A percentile compares a stretch with the other conserved stretches of the same genome.
phyloP scores from a whole-genome alignment of 2,113 vertebrate genomes.

The Erpornis zantholeuca region DNA sequence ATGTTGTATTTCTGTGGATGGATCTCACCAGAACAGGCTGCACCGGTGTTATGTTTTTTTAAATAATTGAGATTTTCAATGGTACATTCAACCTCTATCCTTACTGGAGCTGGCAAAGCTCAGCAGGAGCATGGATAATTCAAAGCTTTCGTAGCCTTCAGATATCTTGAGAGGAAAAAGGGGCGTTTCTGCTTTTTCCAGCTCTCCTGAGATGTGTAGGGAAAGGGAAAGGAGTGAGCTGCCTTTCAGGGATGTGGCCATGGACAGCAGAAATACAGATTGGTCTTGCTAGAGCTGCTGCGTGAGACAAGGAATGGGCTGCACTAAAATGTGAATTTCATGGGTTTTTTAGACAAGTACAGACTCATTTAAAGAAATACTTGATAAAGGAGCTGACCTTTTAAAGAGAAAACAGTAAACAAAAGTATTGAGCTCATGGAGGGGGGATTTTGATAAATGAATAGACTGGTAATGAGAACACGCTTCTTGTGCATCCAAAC shows the following conservation, averaged over 20 bases:
- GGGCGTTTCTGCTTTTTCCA: background rate
- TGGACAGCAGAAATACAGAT: background rate
- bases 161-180: background rate
- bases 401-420: background rate
- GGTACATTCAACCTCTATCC: background rate
- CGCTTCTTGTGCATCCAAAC: background rate
- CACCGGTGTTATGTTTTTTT: background rate
- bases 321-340: background rate
- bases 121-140: conserved; percentile 38
- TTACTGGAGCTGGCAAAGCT: background rate
- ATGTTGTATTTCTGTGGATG: background rate
- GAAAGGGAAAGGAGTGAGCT: background rate
- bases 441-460: background rate
- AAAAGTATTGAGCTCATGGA: background rate
- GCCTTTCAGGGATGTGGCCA: background rate
- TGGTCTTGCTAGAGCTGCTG: background rate
- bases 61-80: background rate
- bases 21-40: background rate
- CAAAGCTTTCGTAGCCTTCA: conserved; percentile 19
- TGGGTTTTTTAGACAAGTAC: background rate
- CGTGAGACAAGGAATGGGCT: background rate
- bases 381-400: background rate
- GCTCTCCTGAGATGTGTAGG: background rate
- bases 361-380: background rate
- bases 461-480: background rate